Evolutionary conservation across 2,797 vertebrate genomes (phyloP).

Genomic region (Spea hammondii): DNA sequence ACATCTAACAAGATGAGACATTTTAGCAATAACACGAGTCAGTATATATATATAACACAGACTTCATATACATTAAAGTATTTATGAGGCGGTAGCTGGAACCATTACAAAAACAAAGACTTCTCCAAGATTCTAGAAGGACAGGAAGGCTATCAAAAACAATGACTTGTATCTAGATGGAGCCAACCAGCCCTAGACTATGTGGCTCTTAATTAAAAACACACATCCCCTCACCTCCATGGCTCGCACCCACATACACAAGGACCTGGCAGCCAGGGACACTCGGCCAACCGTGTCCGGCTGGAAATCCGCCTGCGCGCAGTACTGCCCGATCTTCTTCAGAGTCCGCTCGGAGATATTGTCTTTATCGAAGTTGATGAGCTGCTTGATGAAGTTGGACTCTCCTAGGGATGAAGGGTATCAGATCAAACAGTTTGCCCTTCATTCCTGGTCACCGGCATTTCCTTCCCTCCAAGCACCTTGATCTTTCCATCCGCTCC

Average conservation of each 20-base stretch:
- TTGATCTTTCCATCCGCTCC: not conserved
- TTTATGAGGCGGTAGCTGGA: too few species aligned
- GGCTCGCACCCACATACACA: constrained; percentile 92
- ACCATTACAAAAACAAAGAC: too few species aligned
- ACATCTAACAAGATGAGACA: constrained; percentile 66
- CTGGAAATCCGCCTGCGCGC: constrained; percentile 79
- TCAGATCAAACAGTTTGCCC: not conserved
- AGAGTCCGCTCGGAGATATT: constrained; percentile 83
- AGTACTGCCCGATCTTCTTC: constrained; percentile 81
- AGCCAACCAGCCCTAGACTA: constrained; percentile 65
- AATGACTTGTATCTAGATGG: too few species aligned
- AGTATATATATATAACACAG: constrained; percentile 71
- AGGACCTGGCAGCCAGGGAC: constrained; percentile 83
- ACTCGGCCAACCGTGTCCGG: constrained; percentile 85
- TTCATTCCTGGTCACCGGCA: not conserved
- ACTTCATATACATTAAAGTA: not conserved
- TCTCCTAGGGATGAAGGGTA: constrained; percentile 69
- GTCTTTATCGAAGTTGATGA: constrained; percentile 87
- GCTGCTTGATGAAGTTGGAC: constrained; percentile 83
- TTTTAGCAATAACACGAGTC: constrained; percentile 55
- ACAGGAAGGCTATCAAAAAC: too few species aligned
- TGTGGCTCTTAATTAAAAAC: constrained; percentile 86
- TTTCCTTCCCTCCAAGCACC: too few species aligned
- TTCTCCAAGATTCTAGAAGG: too few species aligned
- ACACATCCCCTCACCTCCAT: constrained; percentile 76